These are phyloP conservation scores for Synergus umbraculus DNA, from an alignment of 2,888 invertebrate species.

Conservation along the genomic window DNA sequence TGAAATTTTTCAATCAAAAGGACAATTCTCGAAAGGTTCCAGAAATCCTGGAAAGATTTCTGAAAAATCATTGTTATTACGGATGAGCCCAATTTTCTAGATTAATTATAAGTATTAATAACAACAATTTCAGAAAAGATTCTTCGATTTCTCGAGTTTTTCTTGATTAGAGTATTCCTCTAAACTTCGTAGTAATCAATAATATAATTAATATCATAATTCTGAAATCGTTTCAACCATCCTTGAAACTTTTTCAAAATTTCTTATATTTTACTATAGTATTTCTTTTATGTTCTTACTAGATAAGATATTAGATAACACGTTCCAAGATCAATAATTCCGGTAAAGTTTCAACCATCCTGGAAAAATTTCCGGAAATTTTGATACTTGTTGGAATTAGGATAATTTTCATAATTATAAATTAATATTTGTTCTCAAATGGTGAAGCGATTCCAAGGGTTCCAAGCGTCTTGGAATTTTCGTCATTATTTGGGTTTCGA, in stretches of 20 bases:
- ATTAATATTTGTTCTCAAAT: not conserved
- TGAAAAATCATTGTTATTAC: constrained; percentile 4
- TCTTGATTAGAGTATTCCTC: not conserved
- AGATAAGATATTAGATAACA: not conserved
- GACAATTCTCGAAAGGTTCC: not conserved
- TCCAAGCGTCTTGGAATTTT: not conserved
- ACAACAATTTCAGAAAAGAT: not conserved
- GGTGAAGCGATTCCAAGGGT: not conserved
- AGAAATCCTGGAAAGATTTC: not conserved
- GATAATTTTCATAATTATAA: not conserved
- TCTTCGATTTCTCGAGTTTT: constrained; percentile 11
- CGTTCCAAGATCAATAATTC: not conserved
- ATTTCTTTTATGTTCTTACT: not conserved
- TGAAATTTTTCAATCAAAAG: not conserved
- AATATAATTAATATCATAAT: not conserved
- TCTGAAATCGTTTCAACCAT: not conserved
- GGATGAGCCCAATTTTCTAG: constrained; percentile 5
- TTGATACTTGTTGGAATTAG: not conserved
- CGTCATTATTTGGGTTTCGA: not conserved
- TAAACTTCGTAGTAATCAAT: not conserved
- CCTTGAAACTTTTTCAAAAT: not conserved
- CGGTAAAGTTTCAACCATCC: not conserved
- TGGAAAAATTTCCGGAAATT: not conserved
- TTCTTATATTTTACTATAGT: not conserved
- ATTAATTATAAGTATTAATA: constrained; percentile 18